Evolutionary conservation across 2,888 invertebrate species (phyloP), one percentile per base, ranked within the genome.

Genomic region (Megastigmus dorsalis): DNA sequence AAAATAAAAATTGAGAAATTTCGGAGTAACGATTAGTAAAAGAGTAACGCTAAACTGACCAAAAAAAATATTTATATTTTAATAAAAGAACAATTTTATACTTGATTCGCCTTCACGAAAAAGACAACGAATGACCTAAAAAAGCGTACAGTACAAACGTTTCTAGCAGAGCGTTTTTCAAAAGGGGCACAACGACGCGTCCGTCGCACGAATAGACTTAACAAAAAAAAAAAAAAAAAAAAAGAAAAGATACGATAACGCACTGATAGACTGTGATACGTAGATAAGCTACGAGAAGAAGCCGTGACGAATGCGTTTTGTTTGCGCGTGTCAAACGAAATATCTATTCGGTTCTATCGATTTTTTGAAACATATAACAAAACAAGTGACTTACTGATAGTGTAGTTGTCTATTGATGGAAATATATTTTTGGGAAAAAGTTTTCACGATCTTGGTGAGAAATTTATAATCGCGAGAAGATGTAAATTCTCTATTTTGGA

Each of bases 201-300:
- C 45, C 66, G 30, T 41, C 33, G 60, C 70, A 67, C 36, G 48
- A 66, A 52, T 73, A 62, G 57, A 66, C 69, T 69, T 66, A 62
- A 63, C 66, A 36, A 59, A 60, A 69, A 52, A 36, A 48, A 33
- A 45, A 13, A 38, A 5, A 63, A 71, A 36, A 59, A 60, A 69
- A 52, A 36, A 48, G 23, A 45, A 13, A 38, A 5, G 23, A 55
- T 50, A 57, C 50, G 70, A 70, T 76, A 70, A 76, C 73, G 76
- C 73, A 76, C 76, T 76, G 73, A 74, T 74, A 71, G 62, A 74
- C 77, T 77, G 77, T 77, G 77, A 77, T 77, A 77, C 66, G 67
- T 76, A 73, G 72, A 60, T 69, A 59, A 76, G 15, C 52, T 75
- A 73, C 60, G 59, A 54, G 36, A 62, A 48, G n/a, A 30, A 57